A percentile compares a stretch with the other conserved stretches of the same genome.
These are phyloP conservation scores for Notiomystis cincta DNA, from an alignment of 2,113 vertebrate genomes.

Conservation along the genomic window DNA sequence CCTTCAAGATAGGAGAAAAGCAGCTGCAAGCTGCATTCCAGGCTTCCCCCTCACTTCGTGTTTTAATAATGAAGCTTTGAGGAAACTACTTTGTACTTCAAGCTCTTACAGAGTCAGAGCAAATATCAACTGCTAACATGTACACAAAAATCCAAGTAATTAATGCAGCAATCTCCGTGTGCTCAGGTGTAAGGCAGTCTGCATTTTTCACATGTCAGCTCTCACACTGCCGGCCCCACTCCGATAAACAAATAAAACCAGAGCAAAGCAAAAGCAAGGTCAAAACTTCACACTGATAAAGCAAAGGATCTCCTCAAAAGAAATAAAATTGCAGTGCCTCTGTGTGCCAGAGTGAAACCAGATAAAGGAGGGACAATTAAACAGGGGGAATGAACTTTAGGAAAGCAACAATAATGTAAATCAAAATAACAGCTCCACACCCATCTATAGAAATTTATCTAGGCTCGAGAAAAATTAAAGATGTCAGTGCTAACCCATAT, in stretches of 20 bases:
- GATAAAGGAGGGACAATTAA: not conserved
- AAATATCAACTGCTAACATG: not conserved
- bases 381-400: not conserved
- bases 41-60: not conserved
- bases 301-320: not conserved
- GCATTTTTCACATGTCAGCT: not conserved
- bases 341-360: not conserved
- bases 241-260: not conserved
- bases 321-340: not conserved
- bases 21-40: not conserved
- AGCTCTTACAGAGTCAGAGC: not conserved
- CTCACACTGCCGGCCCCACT: not conserved
- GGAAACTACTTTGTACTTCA: not conserved
- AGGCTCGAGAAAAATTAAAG: not conserved
- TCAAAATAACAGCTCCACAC: not conserved
- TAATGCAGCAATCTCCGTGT: not conserved
- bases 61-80: not conserved
- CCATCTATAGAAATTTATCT: not conserved
- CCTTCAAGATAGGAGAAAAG: not conserved
- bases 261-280: not conserved
- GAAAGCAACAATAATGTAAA: not conserved
- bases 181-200: fast-evolving
- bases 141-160: not conserved
- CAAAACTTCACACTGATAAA: not conserved
- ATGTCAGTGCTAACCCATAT: not conserved